Evolutionary conservation across 2,113 vertebrate species (phyloP), one percentile per base, ranked within the genome.

Genomic region (Sinocyclocheilus anophthalmus): DNA sequence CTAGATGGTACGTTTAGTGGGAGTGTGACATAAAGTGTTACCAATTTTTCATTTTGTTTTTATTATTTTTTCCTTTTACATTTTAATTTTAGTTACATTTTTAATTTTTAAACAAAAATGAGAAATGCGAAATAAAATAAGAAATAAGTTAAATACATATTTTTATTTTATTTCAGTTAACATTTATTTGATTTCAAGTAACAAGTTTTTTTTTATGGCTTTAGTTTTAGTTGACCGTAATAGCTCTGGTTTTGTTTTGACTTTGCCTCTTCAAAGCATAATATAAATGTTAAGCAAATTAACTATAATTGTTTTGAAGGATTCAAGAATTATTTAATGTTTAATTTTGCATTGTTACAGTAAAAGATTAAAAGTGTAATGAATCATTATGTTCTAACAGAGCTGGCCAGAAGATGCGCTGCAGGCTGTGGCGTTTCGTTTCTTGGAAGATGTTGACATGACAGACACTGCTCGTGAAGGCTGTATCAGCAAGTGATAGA

Each of bases 401-500:
- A 93, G 95, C 0, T 98, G 97, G 97, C 97, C 97, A 2, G 95
- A 96, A 90, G 97, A 98, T 79, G 97, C 97, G 0, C 91, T 98
- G 16, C 95, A 98, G 91, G 97, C 97, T 11, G 97, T 98, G 84
- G 96, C 97, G 24, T 95, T 94, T 18, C 93, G 93, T 75, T 98
- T 97, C 91, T 85, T 98, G 89, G 94, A 96, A 91, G 97, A 98
- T 3, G 91, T 96, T 16, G 96, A 98, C 91, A 96, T 98, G 96
- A 95, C 95, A 0, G 94, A 95, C 59, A 93, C 94, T 30, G 93
- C 87, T 14, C 92, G 94, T 24, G 84, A 92, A 7, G 96, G 96
- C 70, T 98, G 97, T 88, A 97, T 98, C 42, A 91, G 94, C 50
- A 96, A 97, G 96, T 98, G 97, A 91, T 96, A 98, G 92, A 95